phyloP scores from a whole-genome alignment of 2,797 vertebrate species.

The Molothrus aeneus region DNA sequence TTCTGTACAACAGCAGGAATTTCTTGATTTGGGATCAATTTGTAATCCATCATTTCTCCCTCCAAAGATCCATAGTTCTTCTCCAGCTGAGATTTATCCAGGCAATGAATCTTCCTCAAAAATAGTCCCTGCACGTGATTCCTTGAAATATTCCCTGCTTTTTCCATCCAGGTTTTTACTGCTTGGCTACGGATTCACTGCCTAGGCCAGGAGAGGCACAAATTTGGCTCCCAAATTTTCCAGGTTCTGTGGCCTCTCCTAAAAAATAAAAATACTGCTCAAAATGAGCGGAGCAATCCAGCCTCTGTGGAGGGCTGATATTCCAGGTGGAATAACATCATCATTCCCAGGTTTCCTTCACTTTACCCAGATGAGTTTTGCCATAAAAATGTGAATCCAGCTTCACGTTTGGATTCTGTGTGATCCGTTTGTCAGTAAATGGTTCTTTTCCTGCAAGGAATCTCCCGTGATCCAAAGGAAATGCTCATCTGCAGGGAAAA shows the following conservation, averaged over 20 bases:
- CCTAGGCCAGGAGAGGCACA: neutral
- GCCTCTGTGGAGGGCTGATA: neutral
- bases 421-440: neutral
- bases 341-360: neutral
- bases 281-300: neutral
- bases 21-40: neutral
- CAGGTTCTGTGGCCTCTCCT: neutral
- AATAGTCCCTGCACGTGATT: neutral
- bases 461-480: neutral
- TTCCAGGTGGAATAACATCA: neutral
- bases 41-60: neutral
- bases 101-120: slow-evolving; percentile 13
- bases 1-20: neutral
- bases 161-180: slow-evolving; percentile 6
- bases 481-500: neutral
- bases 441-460: neutral
- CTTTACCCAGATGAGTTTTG: neutral
- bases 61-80: neutral
- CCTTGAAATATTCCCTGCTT: neutral
- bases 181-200: neutral
- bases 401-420: accelerated
- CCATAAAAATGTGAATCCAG: neutral
- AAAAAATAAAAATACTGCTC: neutral
- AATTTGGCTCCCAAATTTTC: neutral
- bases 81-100: slow-evolving; percentile 24